Evolutionary conservation across 2,113 vertebrate species (phyloP).

Genomic region (Sardina pilchardus): DNA sequence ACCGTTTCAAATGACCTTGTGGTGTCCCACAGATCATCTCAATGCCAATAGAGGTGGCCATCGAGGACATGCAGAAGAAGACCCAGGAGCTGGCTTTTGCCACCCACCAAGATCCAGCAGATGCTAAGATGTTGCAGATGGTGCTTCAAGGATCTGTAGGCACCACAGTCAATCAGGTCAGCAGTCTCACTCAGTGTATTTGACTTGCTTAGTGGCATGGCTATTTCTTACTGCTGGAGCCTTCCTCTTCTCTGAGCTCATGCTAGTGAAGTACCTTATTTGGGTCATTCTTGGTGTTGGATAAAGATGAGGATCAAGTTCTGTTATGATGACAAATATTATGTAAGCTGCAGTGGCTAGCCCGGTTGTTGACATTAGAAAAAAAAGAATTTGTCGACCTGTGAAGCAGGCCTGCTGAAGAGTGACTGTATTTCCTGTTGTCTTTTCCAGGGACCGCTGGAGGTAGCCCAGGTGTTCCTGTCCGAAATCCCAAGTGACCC

Average conservation of each 20-base stretch:
- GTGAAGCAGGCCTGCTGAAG: neutral
- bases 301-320: neutral
- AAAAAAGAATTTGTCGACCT: neutral
- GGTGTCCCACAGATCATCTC: constrained; percentile 82
- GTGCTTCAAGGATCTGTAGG: constrained; percentile 98
- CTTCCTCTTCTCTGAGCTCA: neutral
- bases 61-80: constrained; percentile 99
- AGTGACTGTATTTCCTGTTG: neutral
- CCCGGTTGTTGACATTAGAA: neutral
- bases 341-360: neutral
- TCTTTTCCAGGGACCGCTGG: constrained; percentile 85
- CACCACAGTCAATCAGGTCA: constrained; percentile 98
- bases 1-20: neutral
- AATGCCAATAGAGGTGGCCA: constrained; percentile 98
- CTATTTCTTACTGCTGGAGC: neutral
- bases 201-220: neutral
- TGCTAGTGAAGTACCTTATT: neutral
- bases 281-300: neutral
- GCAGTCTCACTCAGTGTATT: neutral
- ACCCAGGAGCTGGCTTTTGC: constrained; percentile 96
- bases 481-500: constrained; percentile 96
- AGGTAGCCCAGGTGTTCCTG: constrained; percentile 97
- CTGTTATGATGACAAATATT: neutral
- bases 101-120: constrained; percentile 95
- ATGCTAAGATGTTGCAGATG: constrained; percentile 99